These are phyloP conservation scores for Plutomurus gul DNA, from an alignment of 1,140 invertebrate genomes.

Conservation along the genomic window DNA sequence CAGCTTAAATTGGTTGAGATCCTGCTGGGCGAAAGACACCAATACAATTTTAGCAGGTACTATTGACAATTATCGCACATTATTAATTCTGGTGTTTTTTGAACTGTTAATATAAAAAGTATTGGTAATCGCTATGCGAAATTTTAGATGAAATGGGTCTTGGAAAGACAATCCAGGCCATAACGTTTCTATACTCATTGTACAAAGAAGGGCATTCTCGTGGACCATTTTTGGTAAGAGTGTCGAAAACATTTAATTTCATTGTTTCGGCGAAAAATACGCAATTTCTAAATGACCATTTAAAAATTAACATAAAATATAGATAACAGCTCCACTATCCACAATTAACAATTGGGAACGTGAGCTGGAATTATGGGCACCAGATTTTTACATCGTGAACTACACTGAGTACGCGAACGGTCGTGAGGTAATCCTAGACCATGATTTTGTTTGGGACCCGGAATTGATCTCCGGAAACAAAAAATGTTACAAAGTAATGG, in stretches of 20 bases:
- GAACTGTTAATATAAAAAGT: not conserved
- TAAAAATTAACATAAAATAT: not conserved
- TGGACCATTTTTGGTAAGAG: constrained; percentile 88
- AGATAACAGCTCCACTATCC: not conserved
- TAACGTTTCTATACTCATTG: constrained; percentile 94
- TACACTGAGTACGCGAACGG: constrained; percentile 98
- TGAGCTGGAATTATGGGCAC: constrained; percentile 1
- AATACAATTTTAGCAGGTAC: constrained; percentile 91
- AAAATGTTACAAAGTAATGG: constrained; percentile 58
- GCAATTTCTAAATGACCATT: too few relatives aligned
- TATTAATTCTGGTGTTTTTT: not conserved
- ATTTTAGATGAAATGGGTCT: constrained; percentile 93
- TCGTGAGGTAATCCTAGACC: constrained; percentile 90
- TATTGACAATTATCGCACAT: not conserved
- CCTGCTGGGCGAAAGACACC: constrained; percentile 84
- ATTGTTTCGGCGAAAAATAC: too few relatives aligned
- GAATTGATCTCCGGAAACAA: constrained; percentile 86
- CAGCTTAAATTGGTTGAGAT: constrained; percentile 91
- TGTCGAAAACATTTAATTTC: not conserved
- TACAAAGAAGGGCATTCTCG: constrained; percentile 98
- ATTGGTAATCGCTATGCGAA: not conserved
- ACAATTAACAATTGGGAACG: constrained; percentile 11
- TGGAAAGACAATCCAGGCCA: constrained; percentile 99
- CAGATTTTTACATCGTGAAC: constrained; percentile 62
- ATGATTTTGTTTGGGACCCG: constrained; percentile 77